Percentiles rank a stretch among this genome's conserved stretches.
These are phyloP conservation scores for Bufo gargarizans DNA, from an alignment of 2,113 vertebrate genomes.

Conservation along the genomic window DNA sequence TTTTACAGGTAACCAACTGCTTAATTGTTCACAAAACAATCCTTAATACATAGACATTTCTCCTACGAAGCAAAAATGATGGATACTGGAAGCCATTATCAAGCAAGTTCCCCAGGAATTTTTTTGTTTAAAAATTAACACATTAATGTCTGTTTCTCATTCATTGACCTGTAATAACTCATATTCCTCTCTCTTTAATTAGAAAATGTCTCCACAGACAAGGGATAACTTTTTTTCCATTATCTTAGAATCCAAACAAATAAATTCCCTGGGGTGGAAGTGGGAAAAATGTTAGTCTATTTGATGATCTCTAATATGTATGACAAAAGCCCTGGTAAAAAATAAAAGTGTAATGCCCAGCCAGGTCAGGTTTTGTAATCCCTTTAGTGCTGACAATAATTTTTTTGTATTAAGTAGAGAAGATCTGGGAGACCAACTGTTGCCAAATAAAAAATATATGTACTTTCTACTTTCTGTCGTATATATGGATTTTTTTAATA, in stretches of 20 bases:
- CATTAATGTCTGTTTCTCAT: background rate
- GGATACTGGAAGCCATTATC: conserved; percentile 45
- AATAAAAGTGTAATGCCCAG: conserved; percentile 47
- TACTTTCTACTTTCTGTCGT: no score
- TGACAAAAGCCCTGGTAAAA: conserved; percentile 38
- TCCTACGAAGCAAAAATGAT: conserved; percentile 39
- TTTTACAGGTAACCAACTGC: conserved; percentile 17
- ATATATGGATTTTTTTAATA: no score
- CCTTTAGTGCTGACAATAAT: conserved; percentile 43
- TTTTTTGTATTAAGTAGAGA: background rate
- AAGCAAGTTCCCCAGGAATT: conserved; percentile 56
- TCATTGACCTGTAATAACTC: background rate
- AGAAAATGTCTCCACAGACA: background rate
- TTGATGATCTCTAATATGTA: conserved; percentile 52
- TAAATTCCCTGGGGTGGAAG: conserved; percentile 54
- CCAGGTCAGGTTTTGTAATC: conserved; percentile 30
- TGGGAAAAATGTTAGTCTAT: conserved; percentile 47
- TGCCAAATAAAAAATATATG: background rate
- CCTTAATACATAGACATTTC: conserved; percentile 17
- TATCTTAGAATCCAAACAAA: conserved; percentile 35
- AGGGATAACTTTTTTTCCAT: conserved; percentile 11
- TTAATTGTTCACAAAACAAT: background rate
- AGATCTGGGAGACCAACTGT: conserved; percentile 17
- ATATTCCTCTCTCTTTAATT: background rate
- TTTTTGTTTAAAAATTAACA: conserved; percentile 51